Base-by-base conservation (phyloP, 1,140 invertebrate species). In the Dufourea novaeangliae region DNA sequence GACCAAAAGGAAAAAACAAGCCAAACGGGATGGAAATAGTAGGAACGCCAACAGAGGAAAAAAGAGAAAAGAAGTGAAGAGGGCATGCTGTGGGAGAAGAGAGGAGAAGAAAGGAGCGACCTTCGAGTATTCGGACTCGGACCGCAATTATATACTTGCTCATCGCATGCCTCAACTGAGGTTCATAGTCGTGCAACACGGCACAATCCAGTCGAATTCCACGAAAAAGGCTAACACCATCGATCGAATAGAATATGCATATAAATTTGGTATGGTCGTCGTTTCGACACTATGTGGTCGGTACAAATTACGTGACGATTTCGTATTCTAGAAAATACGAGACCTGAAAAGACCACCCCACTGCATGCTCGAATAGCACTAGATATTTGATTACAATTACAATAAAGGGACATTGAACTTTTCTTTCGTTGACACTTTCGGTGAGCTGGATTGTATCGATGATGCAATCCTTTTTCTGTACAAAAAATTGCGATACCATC, bases 91-190 rank as follows among this genome's bases (percentile, higher is more conserved):
- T 20, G 57, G 10, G 59, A 56, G 29, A 27, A 20, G 37, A 39
- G 66, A 69, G 67, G 50, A 75, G 73, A 69, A 57, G 72, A 50
- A 66, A 75, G 34, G 22, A 39, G 44, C 72, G 56, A 75, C 78
- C 78, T 79, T 79, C 78, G 72, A 52, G 32, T 34, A 39, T 46
- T 75, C 46, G 63, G 34, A 59, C 59, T 75, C 46, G 63, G 34
- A 59, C 59, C 34, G 32, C 41, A 39, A 66, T 61, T 74, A n/a
- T n/a, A n/a, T n/a, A 64, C 37, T 37, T 54, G 68, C 57, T n/a
- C 39, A 41, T 14, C 37, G 27, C 57, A 50, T 27, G 37, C 22
- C 61, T 22, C 46, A 6, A 6, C 46, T n/a, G 46, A 50, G 17
- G 20, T 7, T 50, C 46, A n/a, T n/a, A 6, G 54, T 1, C 5